Evolutionary conservation across 2,888 invertebrate genomes (phyloP).

Genomic region (Pseudeuparius sepicola): DNA sequence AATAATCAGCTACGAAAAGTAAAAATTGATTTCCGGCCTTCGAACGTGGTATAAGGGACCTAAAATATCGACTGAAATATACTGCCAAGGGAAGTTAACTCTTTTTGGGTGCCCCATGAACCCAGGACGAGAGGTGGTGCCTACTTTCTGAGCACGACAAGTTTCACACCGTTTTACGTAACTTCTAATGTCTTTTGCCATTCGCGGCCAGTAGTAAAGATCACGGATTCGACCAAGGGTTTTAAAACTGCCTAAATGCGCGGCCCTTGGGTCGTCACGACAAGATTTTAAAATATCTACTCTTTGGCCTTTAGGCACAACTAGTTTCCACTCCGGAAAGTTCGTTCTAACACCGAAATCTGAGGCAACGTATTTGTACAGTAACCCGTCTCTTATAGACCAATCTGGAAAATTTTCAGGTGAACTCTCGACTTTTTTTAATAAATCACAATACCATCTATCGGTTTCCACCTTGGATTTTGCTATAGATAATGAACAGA

Average conservation of each 20-base stretch:
- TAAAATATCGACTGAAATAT: no score
- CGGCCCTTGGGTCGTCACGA: conserved; percentile 5
- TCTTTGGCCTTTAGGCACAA: conserved; percentile 4
- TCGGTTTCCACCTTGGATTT: no score
- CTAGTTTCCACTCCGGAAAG: conserved; percentile 7
- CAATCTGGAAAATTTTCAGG: conserved; percentile 4
- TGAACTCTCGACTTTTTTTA: not conserved
- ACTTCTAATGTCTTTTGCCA: no score
- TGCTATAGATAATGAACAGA: no score
- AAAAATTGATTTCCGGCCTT: no score
- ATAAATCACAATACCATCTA: not conserved
- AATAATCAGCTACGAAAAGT: no score
- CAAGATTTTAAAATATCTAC: not conserved
- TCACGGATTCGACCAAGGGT: conserved; percentile 29
- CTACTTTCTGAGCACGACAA: no score
- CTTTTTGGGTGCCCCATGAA: no score
- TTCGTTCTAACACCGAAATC: conserved; percentile 1
- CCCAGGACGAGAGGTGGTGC: no score
- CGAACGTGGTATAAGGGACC: no score
- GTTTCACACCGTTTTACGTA: no score
- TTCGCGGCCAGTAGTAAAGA: conserved; percentile 48
- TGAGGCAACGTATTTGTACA: not conserved
- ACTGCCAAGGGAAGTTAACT: no score
- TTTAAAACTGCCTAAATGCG: conserved; percentile 6
- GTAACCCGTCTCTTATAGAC: not conserved